Conservation (phyloP, 2,888 invertebrate species). For the Nezara viridula region DNA sequence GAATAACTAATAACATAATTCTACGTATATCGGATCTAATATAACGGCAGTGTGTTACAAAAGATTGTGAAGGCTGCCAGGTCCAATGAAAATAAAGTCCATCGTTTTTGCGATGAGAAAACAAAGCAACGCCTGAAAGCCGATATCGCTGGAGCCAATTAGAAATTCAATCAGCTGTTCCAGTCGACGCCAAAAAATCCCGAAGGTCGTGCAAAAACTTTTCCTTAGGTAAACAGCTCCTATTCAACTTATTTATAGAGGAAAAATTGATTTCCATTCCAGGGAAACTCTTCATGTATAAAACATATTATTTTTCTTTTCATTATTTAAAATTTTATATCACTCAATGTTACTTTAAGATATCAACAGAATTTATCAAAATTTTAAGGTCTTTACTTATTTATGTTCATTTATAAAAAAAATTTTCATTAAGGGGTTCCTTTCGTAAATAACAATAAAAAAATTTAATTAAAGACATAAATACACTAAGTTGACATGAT, state of each 20-base stretch:
- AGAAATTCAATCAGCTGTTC: conserved; percentile 11
- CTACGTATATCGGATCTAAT: too few species aligned
- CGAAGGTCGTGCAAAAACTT: background rate
- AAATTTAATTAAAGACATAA: too few species aligned
- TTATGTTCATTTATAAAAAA: too few species aligned
- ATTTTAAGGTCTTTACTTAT: too few species aligned
- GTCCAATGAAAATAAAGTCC: background rate
- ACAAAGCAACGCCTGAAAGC: background rate
- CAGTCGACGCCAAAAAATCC: background rate
- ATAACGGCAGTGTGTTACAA: too few species aligned
- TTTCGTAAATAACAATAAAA: too few species aligned
- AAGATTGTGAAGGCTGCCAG: background rate
- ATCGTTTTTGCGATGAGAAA: background rate
- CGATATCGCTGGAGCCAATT: background rate
- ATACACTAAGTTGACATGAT: too few species aligned
- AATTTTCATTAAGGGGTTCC: too few species aligned
- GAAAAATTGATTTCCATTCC: background rate
- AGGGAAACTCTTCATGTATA: background rate
- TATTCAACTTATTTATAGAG: background rate
- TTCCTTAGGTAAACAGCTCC: background rate
- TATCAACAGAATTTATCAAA: too few species aligned
- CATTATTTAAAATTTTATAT: too few species aligned
- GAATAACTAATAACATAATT: too few species aligned
- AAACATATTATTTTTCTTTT: background rate
- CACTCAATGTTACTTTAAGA: too few species aligned